Conservation (phyloP, 2,888 invertebrate species). For the Calliopum simillimum region DNA sequence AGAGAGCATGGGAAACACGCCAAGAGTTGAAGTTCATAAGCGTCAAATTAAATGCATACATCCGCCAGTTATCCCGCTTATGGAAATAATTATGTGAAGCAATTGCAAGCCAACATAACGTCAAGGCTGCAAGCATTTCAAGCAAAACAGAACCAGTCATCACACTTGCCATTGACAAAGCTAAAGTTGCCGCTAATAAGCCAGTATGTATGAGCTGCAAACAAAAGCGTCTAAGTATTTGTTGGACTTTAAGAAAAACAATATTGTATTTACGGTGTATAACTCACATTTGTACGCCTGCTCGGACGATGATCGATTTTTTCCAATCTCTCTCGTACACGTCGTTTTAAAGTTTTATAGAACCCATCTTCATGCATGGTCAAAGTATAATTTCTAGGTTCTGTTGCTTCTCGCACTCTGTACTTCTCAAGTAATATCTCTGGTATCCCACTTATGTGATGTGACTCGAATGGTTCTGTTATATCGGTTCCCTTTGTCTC, state of each 20-base stretch:
- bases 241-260: not conserved
- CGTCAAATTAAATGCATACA: constrained; percentile 79
- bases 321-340: constrained; percentile 70
- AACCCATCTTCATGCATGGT: constrained; percentile 81
- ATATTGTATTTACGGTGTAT: not conserved
- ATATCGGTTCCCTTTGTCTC: constrained; percentile 81
- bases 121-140: constrained; percentile 69
- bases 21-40: constrained; percentile 74
- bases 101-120: constrained; percentile 72
- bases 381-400: constrained; percentile 76
- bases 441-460: constrained; percentile 75
- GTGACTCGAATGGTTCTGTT: constrained; percentile 81
- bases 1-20: constrained; percentile 79
- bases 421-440: constrained; percentile 73
- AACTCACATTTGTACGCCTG: constrained; percentile 42
- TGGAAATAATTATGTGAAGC: constrained; percentile 83
- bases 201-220: constrained; percentile 52
- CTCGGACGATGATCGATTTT: constrained; percentile 66
- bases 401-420: constrained; percentile 72
- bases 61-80: constrained; percentile 79
- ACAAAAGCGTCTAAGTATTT: not conserved
- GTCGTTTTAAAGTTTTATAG: constrained; percentile 76
- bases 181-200: constrained; percentile 60
- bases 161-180: constrained; percentile 57
- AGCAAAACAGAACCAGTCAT: constrained; percentile 53